Percentiles rank a stretch among this genome's conserved stretches.
phyloP scores from a whole-genome alignment of 2,113 vertebrate species.

The Nibea coibor region DNA sequence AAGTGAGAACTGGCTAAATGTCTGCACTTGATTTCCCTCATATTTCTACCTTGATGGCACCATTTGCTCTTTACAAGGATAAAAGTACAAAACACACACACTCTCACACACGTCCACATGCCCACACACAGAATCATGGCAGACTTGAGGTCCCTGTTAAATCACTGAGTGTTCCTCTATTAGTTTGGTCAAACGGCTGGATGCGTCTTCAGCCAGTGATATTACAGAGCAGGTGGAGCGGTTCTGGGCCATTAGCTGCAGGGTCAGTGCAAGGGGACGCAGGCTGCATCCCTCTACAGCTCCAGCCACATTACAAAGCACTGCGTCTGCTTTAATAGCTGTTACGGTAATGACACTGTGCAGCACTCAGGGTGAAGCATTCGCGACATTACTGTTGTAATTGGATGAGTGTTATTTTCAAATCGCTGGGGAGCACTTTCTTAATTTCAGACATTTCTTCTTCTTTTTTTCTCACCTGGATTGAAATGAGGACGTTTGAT shows the following conservation, averaged over 20 bases:
- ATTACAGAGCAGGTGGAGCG: conserved; percentile 71
- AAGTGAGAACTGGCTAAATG: conserved; percentile 25
- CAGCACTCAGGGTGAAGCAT: conserved; percentile 56
- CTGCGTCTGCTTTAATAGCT: conserved; percentile 53
- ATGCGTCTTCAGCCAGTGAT: conserved; percentile 60
- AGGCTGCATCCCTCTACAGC: conserved; percentile 29
- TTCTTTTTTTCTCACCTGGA: conserved; percentile 5
- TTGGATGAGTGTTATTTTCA: conserved; percentile 67
- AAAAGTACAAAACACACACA: conserved; percentile 37
- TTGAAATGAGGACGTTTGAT: conserved; percentile 40
- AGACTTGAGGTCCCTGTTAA: conserved; percentile 43
- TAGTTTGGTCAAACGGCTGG: conserved; percentile 68
- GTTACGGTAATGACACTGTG: conserved; percentile 60
- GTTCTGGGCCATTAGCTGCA: conserved; percentile 74
- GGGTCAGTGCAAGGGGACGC: conserved; percentile 63
- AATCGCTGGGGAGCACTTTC: conserved; percentile 51
- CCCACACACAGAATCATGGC: neutral
- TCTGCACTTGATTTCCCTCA: conserved; percentile 30
- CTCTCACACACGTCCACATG: conserved; percentile 11
- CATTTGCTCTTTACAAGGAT: conserved; percentile 52
- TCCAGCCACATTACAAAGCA: conserved; percentile 50
- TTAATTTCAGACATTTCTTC: conserved; percentile 59
- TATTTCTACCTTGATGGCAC: conserved; percentile 36
- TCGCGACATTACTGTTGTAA: conserved; percentile 61
- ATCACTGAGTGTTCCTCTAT: conserved; percentile 53